Conservation (phyloP, 2,113 vertebrate genomes). For the Phrynocephalus versicolor region DNA sequence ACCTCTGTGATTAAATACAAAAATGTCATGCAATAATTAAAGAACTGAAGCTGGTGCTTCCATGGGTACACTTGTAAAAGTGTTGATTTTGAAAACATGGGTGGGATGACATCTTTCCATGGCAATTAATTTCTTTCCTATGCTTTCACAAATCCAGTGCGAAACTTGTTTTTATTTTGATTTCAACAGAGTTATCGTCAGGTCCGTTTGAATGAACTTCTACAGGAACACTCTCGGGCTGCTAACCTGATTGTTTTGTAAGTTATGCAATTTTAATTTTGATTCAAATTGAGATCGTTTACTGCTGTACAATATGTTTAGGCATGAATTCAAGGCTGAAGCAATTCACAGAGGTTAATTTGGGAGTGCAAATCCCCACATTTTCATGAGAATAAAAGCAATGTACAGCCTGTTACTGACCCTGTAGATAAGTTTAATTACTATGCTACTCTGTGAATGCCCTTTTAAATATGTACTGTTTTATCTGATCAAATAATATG, state of each 20-base stretch:
- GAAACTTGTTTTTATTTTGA: neutral
- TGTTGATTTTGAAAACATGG: too few species aligned
- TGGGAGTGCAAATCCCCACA: neutral
- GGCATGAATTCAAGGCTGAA: neutral
- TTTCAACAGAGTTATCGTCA: conserved; percentile 88
- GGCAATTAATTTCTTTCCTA: neutral
- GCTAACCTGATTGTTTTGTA: conserved; percentile 94
- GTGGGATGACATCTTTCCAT: too few species aligned
- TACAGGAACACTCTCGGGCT: conserved; percentile 88
- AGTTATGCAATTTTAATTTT: conserved; percentile 71
- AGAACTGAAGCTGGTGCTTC: too few species aligned
- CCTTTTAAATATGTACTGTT: conserved; percentile 14
- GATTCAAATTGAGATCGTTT: neutral
- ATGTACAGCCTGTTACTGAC: neutral
- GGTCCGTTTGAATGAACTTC: conserved; percentile 90
- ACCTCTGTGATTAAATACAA: too few species aligned
- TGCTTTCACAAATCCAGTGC: neutral
- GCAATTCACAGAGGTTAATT: neutral
- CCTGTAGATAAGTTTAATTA: neutral
- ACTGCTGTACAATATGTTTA: conserved; percentile 4
- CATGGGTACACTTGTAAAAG: too few species aligned
- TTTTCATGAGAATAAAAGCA: neutral
- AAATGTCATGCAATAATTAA: too few species aligned
- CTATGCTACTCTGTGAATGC: neutral
- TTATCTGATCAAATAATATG: neutral